Base-by-base conservation (phyloP, 2,113 vertebrate species). In the Actenoides hombroni region DNA sequence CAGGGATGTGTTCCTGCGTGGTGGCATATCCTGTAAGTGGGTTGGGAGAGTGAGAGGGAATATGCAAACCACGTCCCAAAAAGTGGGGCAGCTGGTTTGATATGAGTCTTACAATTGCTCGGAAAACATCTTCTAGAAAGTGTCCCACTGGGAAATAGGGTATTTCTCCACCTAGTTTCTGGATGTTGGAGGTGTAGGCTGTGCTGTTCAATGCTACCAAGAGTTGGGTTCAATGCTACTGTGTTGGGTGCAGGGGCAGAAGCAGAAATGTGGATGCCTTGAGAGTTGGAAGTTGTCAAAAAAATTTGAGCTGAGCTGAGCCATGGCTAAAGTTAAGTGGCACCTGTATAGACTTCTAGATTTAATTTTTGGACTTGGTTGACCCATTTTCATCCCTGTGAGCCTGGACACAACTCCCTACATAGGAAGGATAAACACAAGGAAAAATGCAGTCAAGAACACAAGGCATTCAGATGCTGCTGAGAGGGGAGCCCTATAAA, bases 121-220 rank as follows among this genome's bases (percentile, higher is more conserved):
- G 51, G 65, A 91, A 95, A 90, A 89, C 24, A 17, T 28, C 61
- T 74, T 95, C 92, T 48, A 91, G 77, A 91, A 92, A 79, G 20
- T 25, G 35, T 64, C 59, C 42, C 21, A 12, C 48, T 79, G 74
- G n/a, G 40, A 84, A 91, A 44, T 20, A 20, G 84, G 35, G 18
- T 61, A 9, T 60, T 94, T 84, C 69, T 86, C 33, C 57, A 64
- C 21, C 70, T 68, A 10, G 14, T 60, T 96, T 68, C 6, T 31
- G 63, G 74, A 84, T 85, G 31, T 6, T 48, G 29, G 81, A 91
- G 18, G 33, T 71, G 31, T 51, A 79, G 67, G 29, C 33, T 57
- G 28, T 86, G 35, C 59, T 40, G 23, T 44, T 63, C 25, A 42
- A 17, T 1, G 2, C 35, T 56, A 61, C 35, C 24, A 61, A 65